Percentiles rank a stretch among this genome's conserved stretches.
These are phyloP conservation scores for Sebastes taczanowskii DNA, from an alignment of 2,797 vertebrate species.

Conservation along the genomic window DNA sequence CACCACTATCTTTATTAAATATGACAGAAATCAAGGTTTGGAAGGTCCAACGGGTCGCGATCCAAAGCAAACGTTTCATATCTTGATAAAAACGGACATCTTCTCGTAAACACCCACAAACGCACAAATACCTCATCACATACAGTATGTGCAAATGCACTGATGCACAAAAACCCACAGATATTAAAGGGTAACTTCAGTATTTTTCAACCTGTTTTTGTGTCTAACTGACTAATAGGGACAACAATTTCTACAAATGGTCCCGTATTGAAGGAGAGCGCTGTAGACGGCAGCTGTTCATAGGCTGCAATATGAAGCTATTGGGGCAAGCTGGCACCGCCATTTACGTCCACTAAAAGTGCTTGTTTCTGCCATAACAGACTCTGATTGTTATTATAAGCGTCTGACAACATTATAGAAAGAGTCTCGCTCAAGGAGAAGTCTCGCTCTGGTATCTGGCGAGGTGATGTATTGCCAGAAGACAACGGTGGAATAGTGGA, in stretches of 20 bases:
- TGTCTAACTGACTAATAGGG: background rate
- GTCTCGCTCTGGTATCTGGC: background rate
- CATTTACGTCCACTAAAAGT: background rate
- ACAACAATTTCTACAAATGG: background rate
- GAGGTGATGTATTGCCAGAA: rapidly evolving
- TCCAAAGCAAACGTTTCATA: constrained; percentile 15
- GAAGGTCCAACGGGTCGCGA: background rate
- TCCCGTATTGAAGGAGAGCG: background rate
- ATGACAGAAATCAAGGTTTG: constrained; percentile 18
- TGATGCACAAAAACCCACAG: background rate
- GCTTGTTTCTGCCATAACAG: background rate
- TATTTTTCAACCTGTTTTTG: background rate
- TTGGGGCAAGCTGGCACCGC: background rate
- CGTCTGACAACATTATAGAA: background rate
- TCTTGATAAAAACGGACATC: constrained; percentile 7
- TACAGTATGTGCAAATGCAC: background rate
- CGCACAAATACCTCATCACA: background rate
- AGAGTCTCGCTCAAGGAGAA: background rate
- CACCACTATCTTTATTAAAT: constrained; percentile 8
- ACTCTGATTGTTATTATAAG: background rate
- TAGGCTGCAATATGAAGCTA: background rate
- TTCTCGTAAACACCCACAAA: background rate
- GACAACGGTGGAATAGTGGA: too few species aligned
- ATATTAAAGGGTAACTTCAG: background rate
- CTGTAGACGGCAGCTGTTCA: background rate